Conservation (phyloP, 2,797 vertebrate species). For the Halcyon chelicuti region DNA sequence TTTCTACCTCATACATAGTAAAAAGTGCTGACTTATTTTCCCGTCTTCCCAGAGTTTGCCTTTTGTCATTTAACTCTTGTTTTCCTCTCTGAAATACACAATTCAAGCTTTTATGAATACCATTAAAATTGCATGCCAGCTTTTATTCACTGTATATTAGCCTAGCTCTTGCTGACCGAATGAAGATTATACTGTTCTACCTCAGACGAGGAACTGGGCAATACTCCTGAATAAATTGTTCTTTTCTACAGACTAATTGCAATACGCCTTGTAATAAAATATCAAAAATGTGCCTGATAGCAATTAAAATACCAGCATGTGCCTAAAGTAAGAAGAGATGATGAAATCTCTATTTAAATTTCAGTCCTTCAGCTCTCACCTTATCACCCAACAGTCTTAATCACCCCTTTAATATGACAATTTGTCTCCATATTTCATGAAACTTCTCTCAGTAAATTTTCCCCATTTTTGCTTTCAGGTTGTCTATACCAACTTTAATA, state of each 20-base stretch:
- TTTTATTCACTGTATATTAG: background rate
- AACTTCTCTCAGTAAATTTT: background rate
- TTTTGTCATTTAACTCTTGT: background rate
- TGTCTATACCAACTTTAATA: background rate
- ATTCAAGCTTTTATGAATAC: background rate
- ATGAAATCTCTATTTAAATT: background rate
- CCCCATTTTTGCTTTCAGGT: rapidly evolving
- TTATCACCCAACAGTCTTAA: background rate
- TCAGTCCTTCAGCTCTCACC: background rate
- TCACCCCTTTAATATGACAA: background rate
- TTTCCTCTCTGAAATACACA: background rate
- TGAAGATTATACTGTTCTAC: background rate
- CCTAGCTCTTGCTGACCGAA: background rate
- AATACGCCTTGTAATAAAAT: background rate
- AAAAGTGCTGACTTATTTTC: background rate
- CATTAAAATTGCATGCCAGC: background rate
- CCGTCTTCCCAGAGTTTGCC: background rate
- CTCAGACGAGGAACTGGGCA: background rate
- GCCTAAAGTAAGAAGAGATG: background rate
- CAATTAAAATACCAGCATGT: background rate
- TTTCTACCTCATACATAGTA: background rate
- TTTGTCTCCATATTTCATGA: background rate
- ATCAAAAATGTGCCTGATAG: background rate
- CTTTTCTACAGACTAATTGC: background rate
- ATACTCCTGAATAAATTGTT: background rate